Conservation (phyloP, 1,140 invertebrate genomes). For the Drosophila quadrilineata region DNA sequence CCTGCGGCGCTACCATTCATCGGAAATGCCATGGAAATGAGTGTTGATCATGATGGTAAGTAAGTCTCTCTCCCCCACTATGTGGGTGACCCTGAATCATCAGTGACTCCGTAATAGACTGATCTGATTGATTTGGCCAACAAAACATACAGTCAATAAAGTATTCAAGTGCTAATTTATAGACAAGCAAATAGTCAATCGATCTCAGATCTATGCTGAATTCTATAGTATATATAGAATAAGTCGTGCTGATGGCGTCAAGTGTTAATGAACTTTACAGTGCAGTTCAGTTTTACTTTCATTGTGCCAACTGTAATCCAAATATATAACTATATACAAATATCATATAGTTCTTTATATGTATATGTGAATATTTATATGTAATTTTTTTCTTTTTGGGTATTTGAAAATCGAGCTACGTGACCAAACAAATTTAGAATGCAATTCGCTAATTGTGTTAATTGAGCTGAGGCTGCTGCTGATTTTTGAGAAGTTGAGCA, state of each 20-base stretch:
- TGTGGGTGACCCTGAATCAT: slow-evolving; percentile 51
- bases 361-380: not conserved
- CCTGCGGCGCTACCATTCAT: slow-evolving; percentile 83
- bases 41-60: slow-evolving; percentile 82
- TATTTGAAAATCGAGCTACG: not conserved
- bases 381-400: no score
- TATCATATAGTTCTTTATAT: not conserved
- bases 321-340: not conserved
- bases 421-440: slow-evolving; percentile 7
- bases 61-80: slow-evolving; percentile 27
- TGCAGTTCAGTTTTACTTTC: slow-evolving; percentile 45
- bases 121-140: slow-evolving; percentile 41
- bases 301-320: not conserved
- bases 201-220: slow-evolving; percentile 7
- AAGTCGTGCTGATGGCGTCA: no score
- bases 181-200: slow-evolving; percentile 13
- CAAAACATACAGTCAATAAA: slow-evolving; percentile 21
- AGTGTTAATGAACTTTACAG: slow-evolving; percentile 64
- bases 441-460: slow-evolving; percentile 22
- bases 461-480: slow-evolving; percentile 1
- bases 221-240: no score
- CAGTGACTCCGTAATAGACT: slow-evolving; percentile 14
- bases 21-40: slow-evolving; percentile 83
- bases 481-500: not conserved
- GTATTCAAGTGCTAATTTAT: slow-evolving; percentile 57